Base-by-base conservation (phyloP, 2,888 invertebrate species). In the Parapristionchus giblindavisi region DNA sequence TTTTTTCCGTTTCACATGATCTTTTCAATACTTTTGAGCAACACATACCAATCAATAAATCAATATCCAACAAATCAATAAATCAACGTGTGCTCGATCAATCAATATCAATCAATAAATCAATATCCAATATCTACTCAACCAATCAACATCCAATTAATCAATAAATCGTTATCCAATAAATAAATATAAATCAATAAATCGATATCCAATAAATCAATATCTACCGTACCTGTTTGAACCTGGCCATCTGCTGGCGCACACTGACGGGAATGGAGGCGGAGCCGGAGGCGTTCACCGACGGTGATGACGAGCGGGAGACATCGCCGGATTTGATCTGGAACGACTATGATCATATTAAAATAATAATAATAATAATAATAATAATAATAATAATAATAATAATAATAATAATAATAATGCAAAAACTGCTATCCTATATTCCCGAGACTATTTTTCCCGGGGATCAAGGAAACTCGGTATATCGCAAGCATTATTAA, bases 201-300 rank as follows among this genome's bases (percentile, higher is more conserved):
- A 58, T 3, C 32, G 17, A 58, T 29, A 58, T 29, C 24, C 24
- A 40, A 40, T 40, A 4, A 36, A 3, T 5, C 24, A 17, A 32
- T 34, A 43, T 29, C 17, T 5, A 11, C 5, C 36, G 11, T 0
- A 77, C 77, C 75, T 78, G 76, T 34, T 75, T 78, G 36, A 79
- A 36, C 29, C 78, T 43, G 21, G 78, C 78, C 72, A 72, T 36
- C 38, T 79, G 79, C 56, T 76, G 75, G 51, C 79, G 51, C 65
- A 79, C 71, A 48, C 73, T 73, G 29, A 74, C 52, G 11, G 74
- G 74, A 38, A 54, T 54, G 38, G 38, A 32, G 32, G 29, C 24
- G 36, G 68, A 11, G 3, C n/a, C 32, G 36, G 68, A 34, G 68
- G 38, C 52, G 34, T 52, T 43, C n/a, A n/a, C 48, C 17, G 66